phyloP scores from a whole-genome alignment of 2,888 invertebrate genomes.

The Artemia sp. region DNA sequence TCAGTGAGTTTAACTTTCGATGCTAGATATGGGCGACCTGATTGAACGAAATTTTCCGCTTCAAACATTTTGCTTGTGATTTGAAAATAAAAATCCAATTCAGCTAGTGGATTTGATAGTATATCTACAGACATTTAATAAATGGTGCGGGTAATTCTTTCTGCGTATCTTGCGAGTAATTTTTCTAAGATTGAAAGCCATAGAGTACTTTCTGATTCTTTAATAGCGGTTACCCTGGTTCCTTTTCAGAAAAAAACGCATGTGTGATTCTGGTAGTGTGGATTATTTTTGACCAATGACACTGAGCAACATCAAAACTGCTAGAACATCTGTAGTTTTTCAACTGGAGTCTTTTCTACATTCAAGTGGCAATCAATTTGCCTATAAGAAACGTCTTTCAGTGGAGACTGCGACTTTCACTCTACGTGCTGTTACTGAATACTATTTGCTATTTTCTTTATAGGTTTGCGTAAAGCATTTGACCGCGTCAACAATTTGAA shows the following conservation, averaged over 20 bases:
- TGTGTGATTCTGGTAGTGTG: not conserved
- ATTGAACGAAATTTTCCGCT: too few species aligned
- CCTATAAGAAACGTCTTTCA: not conserved
- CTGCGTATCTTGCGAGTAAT: not conserved
- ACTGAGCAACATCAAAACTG: not conserved
- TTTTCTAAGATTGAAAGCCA: not conserved
- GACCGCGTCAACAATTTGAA: too few species aligned
- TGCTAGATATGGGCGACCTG: too few species aligned
- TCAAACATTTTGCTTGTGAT: too few species aligned
- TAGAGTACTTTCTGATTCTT: not conserved
- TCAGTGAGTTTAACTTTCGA: too few species aligned
- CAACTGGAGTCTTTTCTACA: too few species aligned
- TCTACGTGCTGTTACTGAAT: slow-evolving; percentile 8
- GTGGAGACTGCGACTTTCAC: not conserved
- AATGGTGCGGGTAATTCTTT: not conserved
- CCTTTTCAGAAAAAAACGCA: not conserved
- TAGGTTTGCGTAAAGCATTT: not conserved
- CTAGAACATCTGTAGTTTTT: not conserved
- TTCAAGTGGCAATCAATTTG: too few species aligned
- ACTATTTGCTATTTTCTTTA: not conserved
- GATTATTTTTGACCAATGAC: not conserved
- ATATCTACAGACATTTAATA: not conserved
- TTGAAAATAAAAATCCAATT: not conserved
- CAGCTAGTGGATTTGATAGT: not conserved
- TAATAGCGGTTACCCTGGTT: not conserved